Conservation (phyloP, 53 echinoderm and acorn worm species). For the Paracentrotus lividus region DNA sequence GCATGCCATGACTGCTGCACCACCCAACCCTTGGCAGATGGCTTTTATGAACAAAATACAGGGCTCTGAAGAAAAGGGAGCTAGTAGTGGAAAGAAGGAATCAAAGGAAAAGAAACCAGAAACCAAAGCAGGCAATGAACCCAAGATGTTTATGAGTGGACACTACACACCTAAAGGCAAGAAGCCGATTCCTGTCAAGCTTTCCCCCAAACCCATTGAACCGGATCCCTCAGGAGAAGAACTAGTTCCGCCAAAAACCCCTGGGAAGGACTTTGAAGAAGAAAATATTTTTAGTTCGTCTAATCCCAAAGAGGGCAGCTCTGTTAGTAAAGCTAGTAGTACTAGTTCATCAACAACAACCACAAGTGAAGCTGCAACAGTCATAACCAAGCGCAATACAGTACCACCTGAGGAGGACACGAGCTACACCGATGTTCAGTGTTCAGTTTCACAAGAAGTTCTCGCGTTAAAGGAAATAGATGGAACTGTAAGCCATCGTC, state of each 20-base stretch:
- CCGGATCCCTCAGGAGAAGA: conserved; percentile 72
- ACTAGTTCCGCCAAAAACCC: conserved; percentile 83
- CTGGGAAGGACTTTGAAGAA: conserved; percentile 76
- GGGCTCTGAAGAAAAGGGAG: background rate
- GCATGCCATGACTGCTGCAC: background rate
- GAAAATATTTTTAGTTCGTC: conserved; percentile 51
- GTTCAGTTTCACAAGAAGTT: conserved; percentile 98
- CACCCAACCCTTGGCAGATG: conserved; percentile 70
- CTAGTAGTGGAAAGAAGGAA: conserved; percentile 57
- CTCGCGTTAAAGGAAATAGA: conserved; percentile 91
- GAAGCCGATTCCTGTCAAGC: conserved; percentile 63
- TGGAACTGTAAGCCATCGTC: conserved; percentile 83
- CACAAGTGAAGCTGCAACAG: background rate
- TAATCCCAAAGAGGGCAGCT: conserved; percentile 24
- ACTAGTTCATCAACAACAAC: conserved; percentile 1
- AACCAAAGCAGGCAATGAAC: conserved; percentile 43
- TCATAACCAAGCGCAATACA: conserved; percentile 54
- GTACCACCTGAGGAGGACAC: conserved; percentile 44
- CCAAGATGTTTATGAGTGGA: conserved; percentile 64
- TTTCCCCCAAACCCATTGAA: conserved; percentile 59
- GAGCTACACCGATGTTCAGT: conserved; percentile 75
- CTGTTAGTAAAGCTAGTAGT: background rate
- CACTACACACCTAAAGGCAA: conserved; percentile 70
- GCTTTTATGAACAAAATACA: conserved; percentile 55
- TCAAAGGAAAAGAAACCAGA: conserved; percentile 39